A percentile compares a stretch with the other conserved stretches of the same genome.
phyloP scores from a whole-genome alignment of 30 jellyfish, hydroid and myxozoan genomes.

The Aurelia sp. region DNA sequence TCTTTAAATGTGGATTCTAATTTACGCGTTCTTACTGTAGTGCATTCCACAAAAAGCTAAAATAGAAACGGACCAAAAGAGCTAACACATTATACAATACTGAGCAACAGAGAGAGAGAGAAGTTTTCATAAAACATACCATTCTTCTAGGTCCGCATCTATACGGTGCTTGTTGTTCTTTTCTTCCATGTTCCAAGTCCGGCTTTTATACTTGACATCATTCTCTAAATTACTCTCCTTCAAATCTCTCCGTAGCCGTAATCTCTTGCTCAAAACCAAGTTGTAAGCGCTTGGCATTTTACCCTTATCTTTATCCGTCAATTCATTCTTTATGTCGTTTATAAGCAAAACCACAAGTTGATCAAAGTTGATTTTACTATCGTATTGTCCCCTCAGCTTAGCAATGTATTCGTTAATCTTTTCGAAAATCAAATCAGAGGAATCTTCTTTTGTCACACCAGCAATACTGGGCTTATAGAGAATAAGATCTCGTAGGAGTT shows the following conservation, averaged over 20 bases:
- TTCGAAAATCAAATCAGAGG: slow-evolving; percentile 22
- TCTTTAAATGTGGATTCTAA: too few species aligned
- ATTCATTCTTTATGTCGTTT: slow-evolving; percentile 37
- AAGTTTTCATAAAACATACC: neutral
- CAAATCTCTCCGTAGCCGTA: neutral
- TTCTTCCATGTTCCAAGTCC: slow-evolving; percentile 22
- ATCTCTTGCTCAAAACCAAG: slow-evolving; percentile 34
- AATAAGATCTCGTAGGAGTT: slow-evolving; percentile 59
- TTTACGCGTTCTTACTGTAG: too few species aligned
- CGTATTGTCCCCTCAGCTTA: slow-evolving; percentile 29
- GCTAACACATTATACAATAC: too few species aligned
- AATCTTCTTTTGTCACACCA: slow-evolving; percentile 30
- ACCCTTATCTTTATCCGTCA: slow-evolving; percentile 26
- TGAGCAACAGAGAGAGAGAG: too few species aligned
- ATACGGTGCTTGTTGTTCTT: neutral
- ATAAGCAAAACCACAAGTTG: slow-evolving; percentile 70
- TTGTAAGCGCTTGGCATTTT: slow-evolving; percentile 1
- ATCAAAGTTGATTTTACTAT: slow-evolving; percentile 45
- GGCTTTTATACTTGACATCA: neutral
- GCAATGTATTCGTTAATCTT: slow-evolving; percentile 37
- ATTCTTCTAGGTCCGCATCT: neutral
- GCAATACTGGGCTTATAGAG: slow-evolving; percentile 67
- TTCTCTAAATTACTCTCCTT: slow-evolving; percentile 9
- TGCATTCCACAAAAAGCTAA: too few species aligned
- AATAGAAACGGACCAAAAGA: too few species aligned